Evolutionary conservation across 2,888 invertebrate species (phyloP), one percentile per base, ranked within the genome.

Genomic region (Himalopsyche kuldschensis): DNA sequence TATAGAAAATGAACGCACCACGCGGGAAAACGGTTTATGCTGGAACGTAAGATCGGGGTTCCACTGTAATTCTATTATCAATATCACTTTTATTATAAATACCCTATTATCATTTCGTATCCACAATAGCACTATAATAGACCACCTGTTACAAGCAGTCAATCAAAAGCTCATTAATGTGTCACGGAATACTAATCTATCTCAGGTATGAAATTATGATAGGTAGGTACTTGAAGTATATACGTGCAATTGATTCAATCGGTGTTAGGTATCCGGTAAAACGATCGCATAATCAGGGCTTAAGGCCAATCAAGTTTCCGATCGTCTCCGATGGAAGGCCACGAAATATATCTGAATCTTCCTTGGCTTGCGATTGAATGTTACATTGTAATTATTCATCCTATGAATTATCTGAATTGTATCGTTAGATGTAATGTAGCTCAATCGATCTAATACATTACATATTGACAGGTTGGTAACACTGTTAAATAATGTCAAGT

Each of bases 101-200:
- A 41, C 41, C 41, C 41, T 41, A 55, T 55, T 55, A 20, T 55
- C 55, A 55, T 20, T 55, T 20, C 20, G 2, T 20, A 24, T 20
- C 55, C 55, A 55, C 20, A 55, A 20, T 55, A 24, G 20, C 55
- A 4, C 6, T 20, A 20, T 55, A 55, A 20, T 55, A 55, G 55
- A 55, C 78, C 78, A 27, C 55, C 55, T 55, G 55, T 79, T 48
- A 24, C n/a, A 30, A 6, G n/a, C n/a, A 30, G 35, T 80, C 80
- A 69, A 80, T 80, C 80, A 80, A 80, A 75, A 80, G 55, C 80
- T 80, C 75, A 80, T 80, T 80, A 80, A 75, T 80, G 24, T 69
- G 63, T 31, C 75, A 35, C 80, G 41, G 55, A 80, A 80, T 80
- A 55, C 41, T 35, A 69, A 63, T 31, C 80, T 35, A 69, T 69